phyloP scores from a whole-genome alignment of 1,140 invertebrate species.

The Eufriesea mexicana region DNA sequence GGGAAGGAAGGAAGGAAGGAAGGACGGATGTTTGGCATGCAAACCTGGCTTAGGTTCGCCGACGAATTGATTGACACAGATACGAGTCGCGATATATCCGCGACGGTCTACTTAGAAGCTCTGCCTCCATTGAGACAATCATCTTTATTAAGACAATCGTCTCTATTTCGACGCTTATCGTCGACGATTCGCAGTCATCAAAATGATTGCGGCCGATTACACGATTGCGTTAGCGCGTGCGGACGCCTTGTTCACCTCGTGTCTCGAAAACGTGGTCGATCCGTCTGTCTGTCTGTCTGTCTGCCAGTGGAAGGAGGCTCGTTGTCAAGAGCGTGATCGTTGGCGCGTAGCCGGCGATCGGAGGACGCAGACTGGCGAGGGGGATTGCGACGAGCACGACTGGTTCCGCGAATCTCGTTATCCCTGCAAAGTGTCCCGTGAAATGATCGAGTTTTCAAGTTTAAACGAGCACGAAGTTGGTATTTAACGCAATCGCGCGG shows the following conservation, averaged over 20 bases:
- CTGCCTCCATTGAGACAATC: slow-evolving; percentile 79
- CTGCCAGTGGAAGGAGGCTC: not conserved
- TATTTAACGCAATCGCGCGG: slow-evolving; percentile 29
- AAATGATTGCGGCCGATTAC: slow-evolving; percentile 81
- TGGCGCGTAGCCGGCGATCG: not conserved
- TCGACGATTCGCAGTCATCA: slow-evolving; percentile 78
- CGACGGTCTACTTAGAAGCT: slow-evolving; percentile 72
- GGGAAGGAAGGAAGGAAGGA: too few relatives aligned
- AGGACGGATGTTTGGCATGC: slow-evolving; percentile 12
- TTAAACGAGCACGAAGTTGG: slow-evolving; percentile 37
- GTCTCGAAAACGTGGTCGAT: not conserved
- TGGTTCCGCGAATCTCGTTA: slow-evolving; percentile 18
- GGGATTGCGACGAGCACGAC: not conserved
- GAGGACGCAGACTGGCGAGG: not conserved
- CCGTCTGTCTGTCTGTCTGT: too few relatives aligned
- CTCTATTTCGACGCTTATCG: slow-evolving; percentile 76
- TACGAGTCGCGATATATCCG: slow-evolving; percentile 68
- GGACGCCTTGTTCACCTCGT: slow-evolving; percentile 35
- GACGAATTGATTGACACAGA: slow-evolving; percentile 76
- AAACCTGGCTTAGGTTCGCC: slow-evolving; percentile 39
- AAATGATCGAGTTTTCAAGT: slow-evolving; percentile 36
- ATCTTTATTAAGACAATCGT: slow-evolving; percentile 80
- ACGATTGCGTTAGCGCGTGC: slow-evolving; percentile 78
- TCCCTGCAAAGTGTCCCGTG: slow-evolving; percentile 18
- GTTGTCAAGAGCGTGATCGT: not conserved